These are phyloP conservation scores for human (Homo sapiens) DNA, from an alignment of 2,113 vertebrate species.

Conservation along the genomic window GRCh38 chr22:36552001-36552500, in stretches of 20 bases:
- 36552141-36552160: neutral
- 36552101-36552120: neutral
- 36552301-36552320: neutral
- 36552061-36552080: neutral
- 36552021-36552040: neutral
- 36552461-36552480: neutral
- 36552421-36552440: conserved; percentile 14
- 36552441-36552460: neutral
- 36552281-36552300: neutral
- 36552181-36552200: neutral
- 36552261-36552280: neutral
- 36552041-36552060: accelerated
- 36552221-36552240: neutral
- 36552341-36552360: neutral
- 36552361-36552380: neutral
- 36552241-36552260: neutral
- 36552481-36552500: neutral
- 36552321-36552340: no score
- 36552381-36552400: neutral
- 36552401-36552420: neutral
- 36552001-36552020: neutral
- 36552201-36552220: neutral
- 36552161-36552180: neutral
- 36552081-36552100: accelerated
- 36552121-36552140: neutral